These are phyloP conservation scores for Phorcus lineatus DNA, from an alignment of 2,888 invertebrate genomes.

Conservation along the genomic window DNA sequence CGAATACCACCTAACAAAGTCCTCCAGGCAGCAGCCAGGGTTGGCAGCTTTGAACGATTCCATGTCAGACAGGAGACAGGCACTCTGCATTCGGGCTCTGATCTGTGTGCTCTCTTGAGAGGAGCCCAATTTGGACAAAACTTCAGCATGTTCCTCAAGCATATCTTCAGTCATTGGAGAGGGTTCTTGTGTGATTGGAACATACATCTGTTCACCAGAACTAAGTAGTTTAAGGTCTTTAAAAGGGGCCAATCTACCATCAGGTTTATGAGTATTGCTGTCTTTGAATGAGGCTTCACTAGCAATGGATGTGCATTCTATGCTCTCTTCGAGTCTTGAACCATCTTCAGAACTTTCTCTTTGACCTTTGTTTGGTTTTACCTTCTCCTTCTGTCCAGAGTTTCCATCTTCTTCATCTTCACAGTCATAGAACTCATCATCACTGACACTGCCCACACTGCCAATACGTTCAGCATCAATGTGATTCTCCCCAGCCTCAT, in stretches of 20 bases:
- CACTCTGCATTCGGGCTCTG: conserved; percentile 95
- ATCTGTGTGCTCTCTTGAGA: conserved; percentile 89
- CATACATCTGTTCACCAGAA: conserved; percentile 84
- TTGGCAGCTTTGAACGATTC: conserved; percentile 99
- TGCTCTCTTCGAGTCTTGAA: conserved; percentile 12
- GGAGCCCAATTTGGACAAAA: conserved; percentile 89
- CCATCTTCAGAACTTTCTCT: background rate
- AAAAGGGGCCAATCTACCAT: conserved; percentile 84
- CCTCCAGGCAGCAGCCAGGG: conserved; percentile 91
- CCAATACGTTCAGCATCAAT: conserved; percentile 13
- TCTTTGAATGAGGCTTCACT: conserved; percentile 58
- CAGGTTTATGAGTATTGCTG: conserved; percentile 76
- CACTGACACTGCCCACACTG: conserved; percentile 38
- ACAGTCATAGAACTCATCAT: conserved; percentile 72
- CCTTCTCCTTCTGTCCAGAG: conserved; percentile 23
- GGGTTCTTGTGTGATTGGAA: conserved; percentile 90
- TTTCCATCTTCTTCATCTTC: conserved; percentile 49
- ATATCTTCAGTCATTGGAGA: conserved; percentile 98
- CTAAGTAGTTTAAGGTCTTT: conserved; percentile 82
- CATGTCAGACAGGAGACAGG: conserved; percentile 96
- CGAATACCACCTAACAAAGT: conserved; percentile 98
- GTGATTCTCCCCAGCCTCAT: background rate
- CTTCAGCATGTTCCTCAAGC: conserved; percentile 92
- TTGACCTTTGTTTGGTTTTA: background rate
- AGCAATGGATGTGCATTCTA: conserved; percentile 24